Percentiles rank a stretch among this genome's conserved stretches.
Evolutionary conservation across 2,113 vertebrate species (phyloP).

Genomic region (Mustela nigripes): DNA sequence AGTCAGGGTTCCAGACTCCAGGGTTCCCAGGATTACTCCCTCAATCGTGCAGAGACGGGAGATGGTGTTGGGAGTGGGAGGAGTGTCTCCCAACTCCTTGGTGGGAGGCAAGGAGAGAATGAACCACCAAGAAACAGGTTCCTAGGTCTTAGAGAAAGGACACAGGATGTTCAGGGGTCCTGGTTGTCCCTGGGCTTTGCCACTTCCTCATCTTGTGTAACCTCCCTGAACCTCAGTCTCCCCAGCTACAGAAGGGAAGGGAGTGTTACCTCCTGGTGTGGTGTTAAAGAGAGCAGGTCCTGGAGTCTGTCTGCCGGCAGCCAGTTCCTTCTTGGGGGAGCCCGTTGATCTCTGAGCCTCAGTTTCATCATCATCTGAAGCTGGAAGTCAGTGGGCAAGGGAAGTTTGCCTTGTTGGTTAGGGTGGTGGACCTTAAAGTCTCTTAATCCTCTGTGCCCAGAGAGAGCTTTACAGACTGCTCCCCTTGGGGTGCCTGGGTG

Average conservation of each 20-base stretch:
- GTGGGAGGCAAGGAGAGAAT: neutral
- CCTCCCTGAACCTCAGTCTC: neutral
- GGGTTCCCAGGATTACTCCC: neutral
- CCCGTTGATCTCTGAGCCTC: neutral
- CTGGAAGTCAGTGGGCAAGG: neutral
- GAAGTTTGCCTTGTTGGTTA: neutral
- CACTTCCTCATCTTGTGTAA: neutral
- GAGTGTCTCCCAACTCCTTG: neutral
- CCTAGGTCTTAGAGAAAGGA: neutral
- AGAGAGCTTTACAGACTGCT: neutral
- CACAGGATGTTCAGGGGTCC: neutral
- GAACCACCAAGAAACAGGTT: neutral
- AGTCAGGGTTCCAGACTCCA: neutral
- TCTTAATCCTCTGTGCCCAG: neutral
- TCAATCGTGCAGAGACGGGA: neutral
- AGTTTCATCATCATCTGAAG: neutral
- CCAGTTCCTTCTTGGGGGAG: neutral
- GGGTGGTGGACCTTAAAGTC: neutral
- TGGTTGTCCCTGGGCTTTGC: neutral
- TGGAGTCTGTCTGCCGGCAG: neutral
- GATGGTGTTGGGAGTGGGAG: neutral
- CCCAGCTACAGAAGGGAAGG: neutral
- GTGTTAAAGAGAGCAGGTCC: neutral
- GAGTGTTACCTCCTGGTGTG: neutral
- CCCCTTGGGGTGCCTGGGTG: neutral